Evolutionary conservation across 2,113 vertebrate species (phyloP).

Genomic region (Colaptes auratus): DNA sequence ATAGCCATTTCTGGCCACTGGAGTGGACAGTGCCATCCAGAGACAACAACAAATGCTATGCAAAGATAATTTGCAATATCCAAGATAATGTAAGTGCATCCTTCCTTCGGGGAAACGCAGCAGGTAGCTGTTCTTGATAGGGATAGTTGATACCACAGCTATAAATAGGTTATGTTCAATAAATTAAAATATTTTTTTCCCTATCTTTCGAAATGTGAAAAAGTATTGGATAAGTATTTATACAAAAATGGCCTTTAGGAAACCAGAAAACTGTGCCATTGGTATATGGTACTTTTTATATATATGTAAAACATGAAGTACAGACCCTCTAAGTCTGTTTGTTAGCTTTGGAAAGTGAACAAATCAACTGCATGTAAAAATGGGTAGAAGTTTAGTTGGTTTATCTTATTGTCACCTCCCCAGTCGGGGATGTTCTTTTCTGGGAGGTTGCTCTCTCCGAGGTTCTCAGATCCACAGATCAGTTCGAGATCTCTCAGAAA

Average conservation of each 20-base stretch:
- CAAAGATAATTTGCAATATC: constrained; percentile 84
- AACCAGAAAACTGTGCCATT: not conserved
- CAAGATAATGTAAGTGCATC: constrained; percentile 75
- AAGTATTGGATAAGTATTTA: not conserved
- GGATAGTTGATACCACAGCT: not conserved
- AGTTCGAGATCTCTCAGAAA: not conserved
- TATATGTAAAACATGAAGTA: not conserved
- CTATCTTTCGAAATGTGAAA: not conserved
- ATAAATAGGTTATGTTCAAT: not conserved
- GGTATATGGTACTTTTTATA: not conserved
- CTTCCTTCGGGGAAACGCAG: not conserved
- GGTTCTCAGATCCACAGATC: too few relatives aligned
- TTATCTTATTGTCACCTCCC: not conserved
- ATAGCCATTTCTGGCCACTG: constrained; percentile 84
- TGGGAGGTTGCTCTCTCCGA: not conserved
- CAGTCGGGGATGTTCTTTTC: not conserved
- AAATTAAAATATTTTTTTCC: not conserved
- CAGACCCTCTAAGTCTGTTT: not conserved
- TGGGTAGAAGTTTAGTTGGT: not conserved
- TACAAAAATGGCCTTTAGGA: not conserved
- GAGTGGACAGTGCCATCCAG: constrained; percentile 85
- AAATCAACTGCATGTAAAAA: not conserved
- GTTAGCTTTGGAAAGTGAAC: not conserved
- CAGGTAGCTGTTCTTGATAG: not conserved
- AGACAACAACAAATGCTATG: constrained; percentile 87